Evolutionary conservation across 2,113 vertebrate genomes (phyloP).

Genomic region (Macquaria ambigua): DNA sequence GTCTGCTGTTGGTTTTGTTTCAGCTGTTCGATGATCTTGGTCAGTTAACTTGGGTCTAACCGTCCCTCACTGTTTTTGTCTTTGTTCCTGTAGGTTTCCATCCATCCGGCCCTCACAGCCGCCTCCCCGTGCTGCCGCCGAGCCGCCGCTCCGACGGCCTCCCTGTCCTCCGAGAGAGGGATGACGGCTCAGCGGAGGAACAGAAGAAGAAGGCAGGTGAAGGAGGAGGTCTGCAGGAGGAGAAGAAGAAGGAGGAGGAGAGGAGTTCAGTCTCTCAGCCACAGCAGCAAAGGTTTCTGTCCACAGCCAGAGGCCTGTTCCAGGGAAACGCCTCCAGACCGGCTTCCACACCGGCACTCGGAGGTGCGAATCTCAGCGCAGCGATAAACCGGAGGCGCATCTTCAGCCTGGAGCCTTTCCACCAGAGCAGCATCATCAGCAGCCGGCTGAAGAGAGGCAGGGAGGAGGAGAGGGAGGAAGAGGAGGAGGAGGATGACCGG

Average conservation of each 20-base stretch:
- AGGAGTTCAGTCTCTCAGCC: not conserved
- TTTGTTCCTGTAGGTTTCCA: slow-evolving; percentile 36
- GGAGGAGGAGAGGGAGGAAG: slow-evolving; percentile 23
- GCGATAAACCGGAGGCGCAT: slow-evolving; percentile 27
- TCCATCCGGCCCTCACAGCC: slow-evolving; percentile 29
- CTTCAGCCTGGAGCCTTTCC: slow-evolving; percentile 71
- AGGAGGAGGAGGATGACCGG: slow-evolving; percentile 11
- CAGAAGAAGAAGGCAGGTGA: slow-evolving; percentile 5
- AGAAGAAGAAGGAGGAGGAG: slow-evolving; percentile 21
- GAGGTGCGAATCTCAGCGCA: not conserved
- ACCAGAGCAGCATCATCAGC: slow-evolving; percentile 70
- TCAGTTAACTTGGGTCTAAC: too few species aligned
- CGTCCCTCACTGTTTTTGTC: not conserved
- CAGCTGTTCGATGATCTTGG: too few species aligned
- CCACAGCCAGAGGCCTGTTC: slow-evolving; percentile 5
- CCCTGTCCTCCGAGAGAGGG: slow-evolving; percentile 20
- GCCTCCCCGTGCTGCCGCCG: slow-evolving; percentile 54
- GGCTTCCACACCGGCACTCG: not conserved
- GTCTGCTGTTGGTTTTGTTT: too few species aligned
- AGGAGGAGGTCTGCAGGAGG: not conserved
- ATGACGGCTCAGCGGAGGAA: not conserved
- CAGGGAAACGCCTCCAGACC: slow-evolving; percentile 14
- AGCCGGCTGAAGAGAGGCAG: slow-evolving; percentile 61
- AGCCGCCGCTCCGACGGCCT: slow-evolving; percentile 26
- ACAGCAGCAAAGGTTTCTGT: slow-evolving; percentile 3